Base-by-base conservation (phyloP, 2,888 invertebrate species). In the Troglohyphantes excavatus region DNA sequence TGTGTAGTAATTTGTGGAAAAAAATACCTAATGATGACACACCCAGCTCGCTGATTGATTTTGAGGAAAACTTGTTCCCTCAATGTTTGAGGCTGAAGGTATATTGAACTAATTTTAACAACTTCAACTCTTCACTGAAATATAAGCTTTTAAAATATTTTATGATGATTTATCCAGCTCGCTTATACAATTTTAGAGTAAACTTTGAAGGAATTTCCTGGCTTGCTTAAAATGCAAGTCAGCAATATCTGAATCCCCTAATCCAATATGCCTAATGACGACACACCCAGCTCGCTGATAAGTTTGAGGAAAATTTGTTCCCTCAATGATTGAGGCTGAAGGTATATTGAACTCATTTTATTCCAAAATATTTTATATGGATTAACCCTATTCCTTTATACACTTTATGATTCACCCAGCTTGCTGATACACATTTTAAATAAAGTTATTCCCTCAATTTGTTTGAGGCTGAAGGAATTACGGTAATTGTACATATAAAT, bases 211-310 rank as follows among this genome's bases (percentile, higher is more conserved):
- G n/a, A 67, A 73, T 81, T n/a, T 67, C 81, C 73, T 26, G 61
- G 17, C 17, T 33, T 33, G 39, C 63, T 53, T 63, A 53, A n/a
- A 73, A 29, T 70, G 76, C 68, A 68, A 70, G 76, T n/a, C 33
- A 1, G 1, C 39, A 3, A 3, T 7, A 7, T 39, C 39, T 39
- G 7, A n/a, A n/a, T n/a, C n/a, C n/a, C n/a, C n/a, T n/a, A n/a
- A n/a, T n/a, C n/a, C n/a, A n/a, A 63, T 33, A 17, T 68, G 73
- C 81, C 81, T 76, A 21, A 61, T 88, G 88, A 88, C 82, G 88
- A 82, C n/a, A 11, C 61, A 27, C 88, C 88, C 88, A 88, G 88
- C 88, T 88, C 82, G 82, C 88, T 68, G 75, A 88, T 63, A 17
- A 21, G 6, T 61, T 46, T 73, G 75, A 63, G 65, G 76, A 68